These are phyloP conservation scores for Eulithis prunata DNA, from an alignment of 2,888 invertebrate genomes.

Conservation along the genomic window DNA sequence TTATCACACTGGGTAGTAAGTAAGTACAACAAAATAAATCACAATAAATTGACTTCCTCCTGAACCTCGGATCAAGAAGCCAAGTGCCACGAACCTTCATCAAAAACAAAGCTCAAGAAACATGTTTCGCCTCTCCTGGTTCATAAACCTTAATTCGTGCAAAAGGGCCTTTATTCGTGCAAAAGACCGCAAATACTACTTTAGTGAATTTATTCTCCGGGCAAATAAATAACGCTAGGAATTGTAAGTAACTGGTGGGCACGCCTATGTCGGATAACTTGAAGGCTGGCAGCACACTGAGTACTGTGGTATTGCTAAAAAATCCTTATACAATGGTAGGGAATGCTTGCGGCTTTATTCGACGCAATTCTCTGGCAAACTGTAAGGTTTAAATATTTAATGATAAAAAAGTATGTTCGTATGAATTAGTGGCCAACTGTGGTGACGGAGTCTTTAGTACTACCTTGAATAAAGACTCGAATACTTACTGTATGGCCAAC, in stretches of 20 bases:
- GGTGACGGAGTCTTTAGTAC: too few species aligned
- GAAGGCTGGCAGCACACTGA: slow-evolving; percentile 23
- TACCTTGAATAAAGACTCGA: too few species aligned
- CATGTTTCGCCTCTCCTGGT: slow-evolving; percentile 29
- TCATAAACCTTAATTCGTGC: slow-evolving; percentile 42
- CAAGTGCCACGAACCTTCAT: slow-evolving; percentile 14
- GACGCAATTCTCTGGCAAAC: too few species aligned
- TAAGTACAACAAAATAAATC: background rate
- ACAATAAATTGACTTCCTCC: background rate
- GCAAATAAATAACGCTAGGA: slow-evolving; percentile 70
- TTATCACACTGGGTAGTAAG: too few species aligned
- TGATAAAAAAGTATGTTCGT: too few species aligned
- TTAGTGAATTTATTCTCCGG: slow-evolving; percentile 70
- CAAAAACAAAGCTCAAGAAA: slow-evolving; percentile 20
- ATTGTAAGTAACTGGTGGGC: slow-evolving; percentile 70
- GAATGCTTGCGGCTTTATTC: too few species aligned
- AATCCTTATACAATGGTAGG: background rate
- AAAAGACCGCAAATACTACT: slow-evolving; percentile 41
- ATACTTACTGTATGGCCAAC: too few species aligned
- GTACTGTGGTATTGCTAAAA: slow-evolving; percentile 4
- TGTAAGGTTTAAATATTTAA: too few species aligned
- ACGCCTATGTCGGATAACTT: slow-evolving; percentile 48
- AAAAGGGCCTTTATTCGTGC: slow-evolving; percentile 35
- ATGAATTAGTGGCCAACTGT: too few species aligned
- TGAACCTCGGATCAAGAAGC: slow-evolving; percentile 6